These are phyloP conservation scores for Albula glossodonta DNA, from an alignment of 2,113 vertebrate genomes.

Conservation along the genomic window DNA sequence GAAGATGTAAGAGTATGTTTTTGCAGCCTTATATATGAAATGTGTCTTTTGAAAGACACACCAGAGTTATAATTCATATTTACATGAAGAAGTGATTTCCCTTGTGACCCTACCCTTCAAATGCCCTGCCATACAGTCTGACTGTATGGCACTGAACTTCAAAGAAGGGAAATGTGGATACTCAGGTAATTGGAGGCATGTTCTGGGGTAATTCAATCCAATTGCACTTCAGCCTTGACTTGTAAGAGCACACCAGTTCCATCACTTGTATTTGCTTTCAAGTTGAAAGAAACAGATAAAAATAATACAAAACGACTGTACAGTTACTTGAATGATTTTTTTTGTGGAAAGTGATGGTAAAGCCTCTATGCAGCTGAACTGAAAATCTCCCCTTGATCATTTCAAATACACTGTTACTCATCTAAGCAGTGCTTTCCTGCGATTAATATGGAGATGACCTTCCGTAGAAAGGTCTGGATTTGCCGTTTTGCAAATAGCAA, in stretches of 20 bases:
- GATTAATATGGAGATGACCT: conserved; percentile 62
- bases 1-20: neutral
- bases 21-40: neutral
- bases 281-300: conserved; percentile 5
- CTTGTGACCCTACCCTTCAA: neutral
- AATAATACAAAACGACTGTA: conserved; percentile 3
- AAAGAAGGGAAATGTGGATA: neutral
- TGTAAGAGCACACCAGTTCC: neutral
- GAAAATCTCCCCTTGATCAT: conserved; percentile 35
- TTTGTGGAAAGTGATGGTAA: neutral
- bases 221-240: neutral
- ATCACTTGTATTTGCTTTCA: conserved; percentile 10
- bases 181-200: neutral
- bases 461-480: conserved; percentile 50
- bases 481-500: conserved; percentile 53
- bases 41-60: neutral
- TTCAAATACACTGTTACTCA: conserved; percentile 55
- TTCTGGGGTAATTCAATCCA: neutral
- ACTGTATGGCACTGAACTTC: neutral
- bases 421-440: conserved; percentile 47
- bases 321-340: conserved; percentile 16
- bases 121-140: neutral
- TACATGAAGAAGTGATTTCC: neutral
- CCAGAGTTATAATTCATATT: neutral
- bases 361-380: neutral